Conservation (phyloP, 2,888 invertebrate genomes). For the Lydus trimaculatus region DNA sequence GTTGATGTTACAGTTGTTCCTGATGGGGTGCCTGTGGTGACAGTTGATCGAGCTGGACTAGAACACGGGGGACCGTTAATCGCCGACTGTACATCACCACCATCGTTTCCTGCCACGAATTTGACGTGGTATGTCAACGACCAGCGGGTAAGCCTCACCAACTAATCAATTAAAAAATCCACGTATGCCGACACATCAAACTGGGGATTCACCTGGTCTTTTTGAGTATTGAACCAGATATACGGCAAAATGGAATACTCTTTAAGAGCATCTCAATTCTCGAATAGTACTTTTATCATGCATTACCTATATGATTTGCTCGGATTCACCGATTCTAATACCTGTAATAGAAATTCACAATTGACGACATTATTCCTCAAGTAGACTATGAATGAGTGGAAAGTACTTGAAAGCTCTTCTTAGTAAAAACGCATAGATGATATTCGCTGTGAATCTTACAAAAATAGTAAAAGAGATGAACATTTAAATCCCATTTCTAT, state of each 20-base stretch:
- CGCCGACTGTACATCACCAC: slow-evolving; percentile 68
- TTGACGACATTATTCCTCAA: slow-evolving; percentile 33
- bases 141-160: slow-evolving; percentile 64
- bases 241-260: too few relatives aligned
- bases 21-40: slow-evolving; percentile 65
- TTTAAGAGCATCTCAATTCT: background rate
- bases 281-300: background rate
- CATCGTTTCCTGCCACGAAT: slow-evolving; percentile 69
- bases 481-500: slow-evolving; percentile 42
- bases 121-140: slow-evolving; percentile 73
- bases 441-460: slow-evolving; percentile 26
- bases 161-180: too few relatives aligned
- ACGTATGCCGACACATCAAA: too few relatives aligned
- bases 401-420: slow-evolving; percentile 41
- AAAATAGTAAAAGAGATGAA: slow-evolving; percentile 16
- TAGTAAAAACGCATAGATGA: slow-evolving; percentile 25
- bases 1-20: slow-evolving; percentile 65
- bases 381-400: slow-evolving; percentile 36
- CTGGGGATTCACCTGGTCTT: too few relatives aligned
- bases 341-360: slow-evolving; percentile 25
- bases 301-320: background rate
- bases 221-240: too few relatives aligned
- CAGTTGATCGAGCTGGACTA: slow-evolving; percentile 65
- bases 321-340: background rate
- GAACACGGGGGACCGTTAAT: slow-evolving; percentile 68